phyloP scores from a whole-genome alignment of 2,888 invertebrate genomes.

The Drosophila borealis region DNA sequence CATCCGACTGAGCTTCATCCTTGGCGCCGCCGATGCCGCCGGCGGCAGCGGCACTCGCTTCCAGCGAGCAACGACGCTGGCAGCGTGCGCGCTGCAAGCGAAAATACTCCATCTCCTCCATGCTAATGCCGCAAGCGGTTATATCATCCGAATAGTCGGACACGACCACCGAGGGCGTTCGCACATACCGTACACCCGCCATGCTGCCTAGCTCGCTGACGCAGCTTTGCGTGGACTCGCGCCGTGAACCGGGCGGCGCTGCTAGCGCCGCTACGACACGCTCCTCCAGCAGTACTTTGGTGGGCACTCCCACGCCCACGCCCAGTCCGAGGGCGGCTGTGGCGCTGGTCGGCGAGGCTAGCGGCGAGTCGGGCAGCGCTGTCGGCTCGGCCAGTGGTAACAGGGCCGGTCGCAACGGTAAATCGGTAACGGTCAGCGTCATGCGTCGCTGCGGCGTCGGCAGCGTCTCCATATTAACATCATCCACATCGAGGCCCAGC shows the following conservation, averaged over 20 bases:
- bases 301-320: conserved; percentile 69
- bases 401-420: conserved; percentile 83
- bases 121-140: conserved; percentile 86
- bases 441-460: conserved; percentile 75
- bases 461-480: conserved; percentile 56
- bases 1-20: conserved; percentile 85
- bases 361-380: conserved; percentile 82
- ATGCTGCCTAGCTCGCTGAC: conserved; percentile 85
- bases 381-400: conserved; percentile 84
- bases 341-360: conserved; percentile 60
- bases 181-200: conserved; percentile 87
- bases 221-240: conserved; percentile 85
- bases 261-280: conserved; percentile 86
- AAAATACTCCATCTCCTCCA: conserved; percentile 88
- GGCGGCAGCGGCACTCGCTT: conserved; percentile 70
- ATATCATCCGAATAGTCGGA: conserved; percentile 94
- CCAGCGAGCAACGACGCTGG: conserved; percentile 82
- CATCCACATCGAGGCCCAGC: conserved; percentile 83
- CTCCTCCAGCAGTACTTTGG: conserved; percentile 87
- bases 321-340: not conserved
- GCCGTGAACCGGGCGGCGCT: conserved; percentile 84
- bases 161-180: conserved; percentile 94
- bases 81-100: conserved; percentile 85
- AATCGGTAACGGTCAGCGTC: conserved; percentile 84
- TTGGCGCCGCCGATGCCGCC: conserved; percentile 48